A percentile compares a stretch with the other conserved stretches of the same genome.
Conservation (phyloP, 2,113 vertebrate species). For the Cyphomyrus plagiostoma region DNA sequence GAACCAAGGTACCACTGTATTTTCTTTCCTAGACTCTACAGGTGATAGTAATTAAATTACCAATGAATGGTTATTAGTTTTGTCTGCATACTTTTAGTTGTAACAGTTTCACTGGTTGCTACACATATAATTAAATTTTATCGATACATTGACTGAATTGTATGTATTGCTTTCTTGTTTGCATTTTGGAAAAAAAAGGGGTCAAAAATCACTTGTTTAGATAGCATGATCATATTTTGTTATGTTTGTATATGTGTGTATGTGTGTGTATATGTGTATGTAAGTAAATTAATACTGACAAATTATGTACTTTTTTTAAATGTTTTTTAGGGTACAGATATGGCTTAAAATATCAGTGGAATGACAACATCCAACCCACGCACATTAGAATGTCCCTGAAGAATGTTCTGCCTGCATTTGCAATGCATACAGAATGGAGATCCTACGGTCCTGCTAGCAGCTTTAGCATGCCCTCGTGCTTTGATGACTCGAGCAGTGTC, state of each 20-base stretch:
- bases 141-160: background rate
- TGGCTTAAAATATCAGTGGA: conserved; percentile 37
- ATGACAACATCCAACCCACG: conserved; percentile 40
- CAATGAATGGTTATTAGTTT: background rate
- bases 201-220: background rate
- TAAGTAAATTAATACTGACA: background rate
- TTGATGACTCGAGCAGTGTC: conserved; percentile 69
- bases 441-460: conserved; percentile 66
- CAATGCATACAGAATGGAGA: conserved; percentile 84
- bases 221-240: background rate
- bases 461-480: conserved; percentile 75
- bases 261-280: background rate
- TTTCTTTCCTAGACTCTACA: background rate
- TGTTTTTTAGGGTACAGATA: conserved; percentile 61
- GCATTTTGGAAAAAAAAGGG: background rate
- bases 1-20: too few species aligned
- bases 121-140: background rate
- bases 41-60: background rate
- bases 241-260: background rate
- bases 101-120: background rate
- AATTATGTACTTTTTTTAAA: conserved; percentile 24
- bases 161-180: background rate
- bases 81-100: background rate
- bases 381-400: conserved; percentile 93
- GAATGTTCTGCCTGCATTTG: conserved; percentile 78